Conservation (phyloP, 2,888 invertebrate species). For the Podotricha telesiphe region DNA sequence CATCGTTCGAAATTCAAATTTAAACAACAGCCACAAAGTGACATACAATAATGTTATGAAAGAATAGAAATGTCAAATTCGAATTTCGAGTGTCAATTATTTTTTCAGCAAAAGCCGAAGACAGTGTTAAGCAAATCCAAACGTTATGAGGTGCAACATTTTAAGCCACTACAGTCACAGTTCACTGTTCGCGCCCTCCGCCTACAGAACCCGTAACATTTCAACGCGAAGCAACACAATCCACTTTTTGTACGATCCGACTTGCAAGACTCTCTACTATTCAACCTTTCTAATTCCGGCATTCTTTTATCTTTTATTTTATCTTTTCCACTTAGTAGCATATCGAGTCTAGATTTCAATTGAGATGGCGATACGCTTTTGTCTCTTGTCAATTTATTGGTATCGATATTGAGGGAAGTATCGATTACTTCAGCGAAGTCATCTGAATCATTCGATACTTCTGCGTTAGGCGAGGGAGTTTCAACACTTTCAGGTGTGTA, state of each 20-base stretch:
- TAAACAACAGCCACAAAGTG: neutral
- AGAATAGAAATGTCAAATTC: slow-evolving; percentile 24
- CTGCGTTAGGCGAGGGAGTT: slow-evolving; percentile 87
- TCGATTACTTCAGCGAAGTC: slow-evolving; percentile 63
- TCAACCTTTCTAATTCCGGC: slow-evolving; percentile 63
- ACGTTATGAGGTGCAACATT: slow-evolving; percentile 62
- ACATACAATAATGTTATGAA: no score
- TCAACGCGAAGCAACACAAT: slow-evolving; percentile 70
- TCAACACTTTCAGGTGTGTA: slow-evolving; percentile 93
- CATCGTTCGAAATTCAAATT: slow-evolving; percentile 37
- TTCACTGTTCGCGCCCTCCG: slow-evolving; percentile 63
- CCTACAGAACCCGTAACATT: slow-evolving; percentile 76
- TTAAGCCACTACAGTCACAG: slow-evolving; percentile 65
- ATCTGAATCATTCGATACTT: slow-evolving; percentile 61
- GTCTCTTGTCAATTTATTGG: slow-evolving; percentile 58
- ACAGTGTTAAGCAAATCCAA: slow-evolving; percentile 36
- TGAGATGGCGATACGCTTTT: slow-evolving; percentile 85
- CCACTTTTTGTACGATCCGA: slow-evolving; percentile 66
- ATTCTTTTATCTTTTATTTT: slow-evolving; percentile 42
- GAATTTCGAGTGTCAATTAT: slow-evolving; percentile 31
- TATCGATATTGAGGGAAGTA: slow-evolving; percentile 51
- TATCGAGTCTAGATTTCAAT: slow-evolving; percentile 85
- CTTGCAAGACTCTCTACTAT: slow-evolving; percentile 72
- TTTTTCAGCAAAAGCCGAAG: slow-evolving; percentile 17
- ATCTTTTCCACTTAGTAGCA: slow-evolving; percentile 61